A percentile compares a stretch with the other conserved stretches of the same genome.
Evolutionary conservation across 2,113 vertebrate species (phyloP).

Genomic region (Ramphastos sulfuratus): DNA sequence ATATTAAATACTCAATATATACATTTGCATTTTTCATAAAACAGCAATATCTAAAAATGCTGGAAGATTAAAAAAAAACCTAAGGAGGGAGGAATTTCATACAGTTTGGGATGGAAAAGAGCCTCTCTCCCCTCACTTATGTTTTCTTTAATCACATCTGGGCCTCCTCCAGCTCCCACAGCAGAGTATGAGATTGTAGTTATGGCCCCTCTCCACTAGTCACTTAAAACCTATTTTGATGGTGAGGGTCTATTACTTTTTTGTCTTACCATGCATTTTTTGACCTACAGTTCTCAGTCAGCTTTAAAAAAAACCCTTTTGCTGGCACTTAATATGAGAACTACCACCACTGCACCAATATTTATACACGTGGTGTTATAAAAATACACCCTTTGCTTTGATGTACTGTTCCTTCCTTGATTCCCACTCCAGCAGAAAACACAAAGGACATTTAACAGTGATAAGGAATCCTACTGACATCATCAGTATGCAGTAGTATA

Average conservation of each 20-base stretch:
- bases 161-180: neutral
- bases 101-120: neutral
- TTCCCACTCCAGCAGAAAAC: neutral
- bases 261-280: neutral
- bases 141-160: neutral
- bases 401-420: neutral
- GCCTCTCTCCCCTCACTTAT: neutral
- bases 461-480: neutral
- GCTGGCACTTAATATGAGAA: neutral
- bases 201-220: neutral
- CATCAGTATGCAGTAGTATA: neutral
- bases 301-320: neutral
- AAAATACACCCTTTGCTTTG: constrained; percentile 10
- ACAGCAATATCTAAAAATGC: neutral
- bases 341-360: neutral
- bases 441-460: neutral
- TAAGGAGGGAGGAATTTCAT: neutral
- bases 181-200: neutral
- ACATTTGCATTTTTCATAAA: neutral
- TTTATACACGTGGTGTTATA: constrained; percentile 13
- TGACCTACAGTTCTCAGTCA: neutral
- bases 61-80: neutral
- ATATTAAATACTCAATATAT: neutral
- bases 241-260: neutral
- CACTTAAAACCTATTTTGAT: too few relatives aligned